These are phyloP conservation scores for Embiotoca jacksoni DNA, from an alignment of 2,113 vertebrate species.

Conservation along the genomic window DNA sequence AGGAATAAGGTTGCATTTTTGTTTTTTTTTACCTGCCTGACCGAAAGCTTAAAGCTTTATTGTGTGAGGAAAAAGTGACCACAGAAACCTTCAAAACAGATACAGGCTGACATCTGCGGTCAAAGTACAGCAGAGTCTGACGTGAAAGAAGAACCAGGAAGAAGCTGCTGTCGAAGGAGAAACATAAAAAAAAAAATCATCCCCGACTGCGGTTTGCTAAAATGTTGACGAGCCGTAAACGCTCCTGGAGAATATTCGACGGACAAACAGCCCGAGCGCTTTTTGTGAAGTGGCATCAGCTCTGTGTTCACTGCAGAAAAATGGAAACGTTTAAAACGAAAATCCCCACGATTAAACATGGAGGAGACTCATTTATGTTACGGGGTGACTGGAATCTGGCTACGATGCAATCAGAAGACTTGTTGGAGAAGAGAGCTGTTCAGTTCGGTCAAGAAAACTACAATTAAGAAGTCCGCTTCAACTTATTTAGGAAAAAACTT, in stretches of 20 bases:
- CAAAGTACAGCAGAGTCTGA: not conserved
- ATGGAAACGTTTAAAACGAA: not conserved
- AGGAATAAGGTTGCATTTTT: no score
- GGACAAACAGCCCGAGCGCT: constrained; percentile 5
- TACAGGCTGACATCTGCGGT: not conserved
- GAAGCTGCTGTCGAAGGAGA: constrained; percentile 13
- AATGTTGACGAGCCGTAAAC: not conserved
- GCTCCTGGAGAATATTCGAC: constrained; percentile 4
- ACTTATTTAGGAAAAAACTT: no score
- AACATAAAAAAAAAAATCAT: not conserved
- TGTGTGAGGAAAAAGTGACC: not conserved
- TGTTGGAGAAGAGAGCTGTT: no score
- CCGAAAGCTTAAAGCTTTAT: no score
- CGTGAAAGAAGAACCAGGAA: not conserved
- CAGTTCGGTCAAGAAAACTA: no score
- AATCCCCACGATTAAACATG: not conserved
- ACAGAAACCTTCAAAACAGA: not conserved
- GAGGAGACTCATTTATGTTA: not conserved
- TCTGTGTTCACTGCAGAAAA: not conserved
- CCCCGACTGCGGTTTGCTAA: not conserved
- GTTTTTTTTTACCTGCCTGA: no score
- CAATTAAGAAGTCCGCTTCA: no score
- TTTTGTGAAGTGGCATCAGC: not conserved
- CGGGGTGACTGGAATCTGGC: not conserved
- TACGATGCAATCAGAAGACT: not conserved